Evolutionary conservation across 2,888 invertebrate genomes (phyloP).

Genomic region (Artemia sp.): DNA sequence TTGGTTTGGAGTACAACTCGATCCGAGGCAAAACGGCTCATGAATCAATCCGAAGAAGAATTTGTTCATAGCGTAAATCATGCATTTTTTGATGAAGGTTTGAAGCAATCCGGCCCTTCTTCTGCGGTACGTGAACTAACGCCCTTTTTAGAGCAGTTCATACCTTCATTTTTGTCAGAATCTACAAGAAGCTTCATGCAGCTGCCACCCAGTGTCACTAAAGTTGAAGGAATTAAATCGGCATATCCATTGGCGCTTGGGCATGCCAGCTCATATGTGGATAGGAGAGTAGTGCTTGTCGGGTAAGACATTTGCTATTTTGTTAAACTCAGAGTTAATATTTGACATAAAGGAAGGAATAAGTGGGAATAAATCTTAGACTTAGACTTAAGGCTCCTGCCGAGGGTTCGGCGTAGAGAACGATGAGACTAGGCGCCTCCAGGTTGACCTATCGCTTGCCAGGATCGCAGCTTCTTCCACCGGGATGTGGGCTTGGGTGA

Average conservation of each 20-base stretch:
- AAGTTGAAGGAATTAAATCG: conserved; percentile 47
- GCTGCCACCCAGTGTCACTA: conserved; percentile 50
- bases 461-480: no score
- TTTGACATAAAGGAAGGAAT: no score
- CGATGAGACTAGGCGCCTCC: no score
- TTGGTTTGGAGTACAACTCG: conserved; percentile 82
- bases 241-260: conserved; percentile 82
- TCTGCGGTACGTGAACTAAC: neutral
- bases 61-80: conserved; percentile 78
- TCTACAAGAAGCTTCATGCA: conserved; percentile 38
- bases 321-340: no score
- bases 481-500: no score
- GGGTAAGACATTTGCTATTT: conserved; percentile 43
- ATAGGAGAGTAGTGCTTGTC: conserved; percentile 60
- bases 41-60: conserved; percentile 49
- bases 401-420: no score
- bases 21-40: conserved; percentile 52
- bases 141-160: neutral
- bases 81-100: conserved; percentile 47
- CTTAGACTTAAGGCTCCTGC: no score
- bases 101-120: neutral
- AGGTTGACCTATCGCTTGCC: no score
- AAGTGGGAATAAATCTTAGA: no score
- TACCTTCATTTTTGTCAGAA: conserved; percentile 17
- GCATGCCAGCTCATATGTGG: conserved; percentile 68